Percentiles rank a stretch among this genome's conserved stretches.
phyloP scores from a whole-genome alignment of 2,888 invertebrate genomes.

The Scaptomyza flava region DNA sequence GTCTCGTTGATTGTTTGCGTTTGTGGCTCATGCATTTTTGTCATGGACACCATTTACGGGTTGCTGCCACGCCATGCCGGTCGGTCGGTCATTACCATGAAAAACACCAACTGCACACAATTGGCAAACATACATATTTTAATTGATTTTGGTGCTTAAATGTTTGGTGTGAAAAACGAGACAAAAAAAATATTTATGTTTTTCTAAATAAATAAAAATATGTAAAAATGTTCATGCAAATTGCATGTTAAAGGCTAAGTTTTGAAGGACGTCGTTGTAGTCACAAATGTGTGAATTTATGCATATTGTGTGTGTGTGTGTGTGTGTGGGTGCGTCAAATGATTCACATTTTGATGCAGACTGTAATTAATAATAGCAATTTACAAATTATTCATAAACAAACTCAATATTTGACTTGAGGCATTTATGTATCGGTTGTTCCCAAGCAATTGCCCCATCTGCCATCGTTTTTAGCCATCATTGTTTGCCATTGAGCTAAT shows the following conservation, averaged over 20 bases:
- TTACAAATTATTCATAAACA: not conserved
- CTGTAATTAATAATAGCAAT: conserved; percentile 3
- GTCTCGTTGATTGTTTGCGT: conserved; percentile 53
- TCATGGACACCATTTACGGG: conserved; percentile 64
- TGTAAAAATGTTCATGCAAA: conserved; percentile 34
- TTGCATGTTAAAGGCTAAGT: conserved; percentile 29
- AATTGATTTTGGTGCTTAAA: conserved; percentile 69
- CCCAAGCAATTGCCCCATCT: not conserved
- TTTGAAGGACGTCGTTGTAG: conserved; percentile 40
- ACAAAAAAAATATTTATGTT: not conserved
- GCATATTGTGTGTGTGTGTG: not conserved
- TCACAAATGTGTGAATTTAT: conserved; percentile 20
- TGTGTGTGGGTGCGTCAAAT: conserved; percentile 11
- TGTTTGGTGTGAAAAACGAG: conserved; percentile 66
- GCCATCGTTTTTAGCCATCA: not conserved
- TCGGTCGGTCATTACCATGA: conserved; percentile 66
- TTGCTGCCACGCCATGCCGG: conserved; percentile 18
- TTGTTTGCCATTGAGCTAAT: conserved; percentile 48
- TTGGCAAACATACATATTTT: conserved; percentile 67
- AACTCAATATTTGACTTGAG: not conserved
- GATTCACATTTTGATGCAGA: conserved; percentile 9
- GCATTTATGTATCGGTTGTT: not conserved
- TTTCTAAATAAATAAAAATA: conserved; percentile 17
- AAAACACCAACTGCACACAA: conserved; percentile 32
- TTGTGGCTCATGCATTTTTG: conserved; percentile 73